These are phyloP conservation scores for Boleophthalmus pectinirostris DNA, from an alignment of 2,113 vertebrate species.

Conservation along the genomic window DNA sequence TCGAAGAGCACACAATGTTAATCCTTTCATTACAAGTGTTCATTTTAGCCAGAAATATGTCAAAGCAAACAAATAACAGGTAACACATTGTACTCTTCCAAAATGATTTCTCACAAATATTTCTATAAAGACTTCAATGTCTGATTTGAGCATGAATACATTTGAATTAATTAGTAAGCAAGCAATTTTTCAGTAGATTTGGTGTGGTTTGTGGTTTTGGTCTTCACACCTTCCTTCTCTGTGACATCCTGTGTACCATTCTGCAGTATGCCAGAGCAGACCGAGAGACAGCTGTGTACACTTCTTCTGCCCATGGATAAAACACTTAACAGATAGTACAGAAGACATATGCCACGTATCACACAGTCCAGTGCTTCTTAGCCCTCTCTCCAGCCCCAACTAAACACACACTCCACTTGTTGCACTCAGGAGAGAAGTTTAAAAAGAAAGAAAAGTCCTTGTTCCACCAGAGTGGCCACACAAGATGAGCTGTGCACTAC, in stretches of 20 bases:
- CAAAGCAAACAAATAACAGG: neutral
- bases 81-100: neutral
- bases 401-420: constrained; percentile 39
- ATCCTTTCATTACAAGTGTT: neutral
- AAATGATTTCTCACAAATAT: neutral
- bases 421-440: constrained; percentile 30
- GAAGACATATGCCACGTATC: constrained; percentile 25
- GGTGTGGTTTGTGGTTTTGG: neutral
- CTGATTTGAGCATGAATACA: neutral
- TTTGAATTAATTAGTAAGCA: neutral
- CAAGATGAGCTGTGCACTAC: constrained; percentile 64
- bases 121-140: neutral
- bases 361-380: constrained; percentile 20
- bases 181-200: neutral
- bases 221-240: neutral
- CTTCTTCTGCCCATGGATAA: constrained; percentile 60
- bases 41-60: no score
- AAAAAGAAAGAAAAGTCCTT: constrained; percentile 42
- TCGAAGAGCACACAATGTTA: neutral
- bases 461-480: constrained; percentile 64
- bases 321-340: constrained; percentile 31
- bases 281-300: constrained; percentile 45
- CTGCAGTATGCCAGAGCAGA: constrained; percentile 44
- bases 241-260: constrained; percentile 17
- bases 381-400: constrained; percentile 32